Percentiles rank a stretch among this genome's conserved stretches.
phyloP scores from a whole-genome alignment of 2,888 invertebrate genomes.

The Idaea aversata region DNA sequence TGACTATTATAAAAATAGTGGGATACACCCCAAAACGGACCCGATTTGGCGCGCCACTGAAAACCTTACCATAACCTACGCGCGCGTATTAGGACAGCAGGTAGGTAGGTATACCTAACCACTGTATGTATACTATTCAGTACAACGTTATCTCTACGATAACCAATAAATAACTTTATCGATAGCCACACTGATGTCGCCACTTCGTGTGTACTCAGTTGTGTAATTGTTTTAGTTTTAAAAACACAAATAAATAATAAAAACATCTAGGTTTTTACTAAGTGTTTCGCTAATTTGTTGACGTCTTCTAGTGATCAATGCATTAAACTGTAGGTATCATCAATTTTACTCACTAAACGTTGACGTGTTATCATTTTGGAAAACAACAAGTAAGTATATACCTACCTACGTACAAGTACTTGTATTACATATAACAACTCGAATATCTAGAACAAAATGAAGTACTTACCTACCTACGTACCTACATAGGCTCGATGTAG shows the following conservation, averaged over 20 bases:
- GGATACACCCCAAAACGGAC: too few relatives aligned
- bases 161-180: slow-evolving; percentile 41
- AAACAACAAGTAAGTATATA: too few relatives aligned
- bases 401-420: too few relatives aligned
- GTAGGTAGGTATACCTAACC: neutral
- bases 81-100: neutral
- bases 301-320: neutral
- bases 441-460: too few relatives aligned
- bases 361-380: too few relatives aligned
- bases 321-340: too few relatives aligned
- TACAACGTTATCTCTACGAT: slow-evolving; percentile 57
- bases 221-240: slow-evolving; percentile 8
- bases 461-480: too few relatives aligned
- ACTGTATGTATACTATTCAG: slow-evolving; percentile 2
- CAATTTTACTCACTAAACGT: too few relatives aligned
- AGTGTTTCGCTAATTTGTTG: neutral
- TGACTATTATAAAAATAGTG: too few relatives aligned
- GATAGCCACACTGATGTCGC: slow-evolving; percentile 51
- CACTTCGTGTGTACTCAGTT: slow-evolving; percentile 31
- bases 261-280: neutral
- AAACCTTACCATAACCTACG: neutral
- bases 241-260: neutral
- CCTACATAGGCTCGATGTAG: too few relatives aligned
- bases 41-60: too few relatives aligned
- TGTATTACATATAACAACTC: too few relatives aligned